phyloP scores from a whole-genome alignment of 2,797 vertebrate species.

The Tamandua tetradactyla region DNA sequence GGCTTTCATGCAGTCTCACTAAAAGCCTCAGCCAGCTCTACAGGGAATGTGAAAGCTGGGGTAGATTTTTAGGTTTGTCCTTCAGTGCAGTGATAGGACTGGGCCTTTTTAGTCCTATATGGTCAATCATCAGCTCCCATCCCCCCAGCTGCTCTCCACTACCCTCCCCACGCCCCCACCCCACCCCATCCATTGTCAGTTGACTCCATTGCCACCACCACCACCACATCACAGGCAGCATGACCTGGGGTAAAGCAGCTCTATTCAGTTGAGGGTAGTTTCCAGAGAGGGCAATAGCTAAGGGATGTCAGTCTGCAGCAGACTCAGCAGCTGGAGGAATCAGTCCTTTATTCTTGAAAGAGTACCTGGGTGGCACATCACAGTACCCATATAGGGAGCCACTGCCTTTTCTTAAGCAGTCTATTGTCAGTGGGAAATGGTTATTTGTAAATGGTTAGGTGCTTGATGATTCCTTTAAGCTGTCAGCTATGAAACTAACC shows the following conservation, averaged over 20 bases:
- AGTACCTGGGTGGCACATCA: neutral
- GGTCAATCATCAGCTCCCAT: no score
- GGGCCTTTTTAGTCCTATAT: accelerated
- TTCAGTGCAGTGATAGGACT: no score
- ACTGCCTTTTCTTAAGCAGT: neutral
- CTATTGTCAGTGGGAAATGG: neutral
- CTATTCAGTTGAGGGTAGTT: neutral
- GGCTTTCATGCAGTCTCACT: accelerated
- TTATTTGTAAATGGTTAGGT: neutral
- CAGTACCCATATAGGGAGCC: neutral
- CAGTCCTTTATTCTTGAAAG: neutral
- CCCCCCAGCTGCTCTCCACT: no score
- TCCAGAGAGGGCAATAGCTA: neutral
- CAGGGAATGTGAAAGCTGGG: accelerated
- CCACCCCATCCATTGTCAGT: no score
- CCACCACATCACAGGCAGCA: no score
- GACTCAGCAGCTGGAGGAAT: neutral
- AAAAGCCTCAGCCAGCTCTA: no score
- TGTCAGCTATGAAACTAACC: neutral
- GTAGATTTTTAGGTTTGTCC: neutral
- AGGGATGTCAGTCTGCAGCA: neutral
- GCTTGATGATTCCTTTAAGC: neutral
- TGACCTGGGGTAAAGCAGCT: neutral
- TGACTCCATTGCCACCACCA: neutral
- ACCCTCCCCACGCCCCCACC: no score